Conservation (phyloP, 2,888 invertebrate genomes). For the Agrotis puta region DNA sequence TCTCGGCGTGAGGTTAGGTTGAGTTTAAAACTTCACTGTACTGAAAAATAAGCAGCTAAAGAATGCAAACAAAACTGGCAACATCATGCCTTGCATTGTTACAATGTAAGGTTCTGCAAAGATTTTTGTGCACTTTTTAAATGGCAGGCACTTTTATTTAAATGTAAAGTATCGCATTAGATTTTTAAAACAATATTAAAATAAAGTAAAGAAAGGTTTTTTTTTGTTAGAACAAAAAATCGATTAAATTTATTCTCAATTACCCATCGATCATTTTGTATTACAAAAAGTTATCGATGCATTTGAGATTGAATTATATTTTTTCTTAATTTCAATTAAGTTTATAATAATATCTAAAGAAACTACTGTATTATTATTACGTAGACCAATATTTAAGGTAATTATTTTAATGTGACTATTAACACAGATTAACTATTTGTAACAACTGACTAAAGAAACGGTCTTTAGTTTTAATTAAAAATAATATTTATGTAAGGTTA, state of each 20-base stretch:
- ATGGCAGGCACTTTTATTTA: too few relatives aligned
- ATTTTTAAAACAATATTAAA: too few relatives aligned
- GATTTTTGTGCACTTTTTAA: background rate
- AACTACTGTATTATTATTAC: constrained; percentile 24
- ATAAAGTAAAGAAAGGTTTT: too few relatives aligned
- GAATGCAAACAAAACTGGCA: constrained; percentile 52
- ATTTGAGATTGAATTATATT: background rate
- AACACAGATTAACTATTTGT: constrained; percentile 25
- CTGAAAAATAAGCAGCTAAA: constrained; percentile 55
- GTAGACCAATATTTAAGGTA: constrained; percentile 12
- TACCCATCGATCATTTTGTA: background rate
- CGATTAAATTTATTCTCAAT: background rate
- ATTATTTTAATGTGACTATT: constrained; percentile 44
- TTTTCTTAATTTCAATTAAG: constrained; percentile 8
- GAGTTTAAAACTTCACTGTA: constrained; percentile 66
- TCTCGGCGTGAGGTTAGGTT: constrained; percentile 77
- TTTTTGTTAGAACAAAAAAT: background rate
- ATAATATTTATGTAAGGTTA: constrained; percentile 12
- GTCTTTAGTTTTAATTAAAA: constrained; percentile 1
- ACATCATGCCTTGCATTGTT: constrained; percentile 11
- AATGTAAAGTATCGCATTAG: too few relatives aligned
- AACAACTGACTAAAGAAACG: too few relatives aligned
- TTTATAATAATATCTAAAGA: background rate
- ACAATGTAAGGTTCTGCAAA: constrained; percentile 8
- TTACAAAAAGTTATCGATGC: background rate